Evolutionary conservation across 2,888 invertebrate species (phyloP), one percentile per base, ranked within the genome.

Genomic region (Argyresthia albistria): DNA sequence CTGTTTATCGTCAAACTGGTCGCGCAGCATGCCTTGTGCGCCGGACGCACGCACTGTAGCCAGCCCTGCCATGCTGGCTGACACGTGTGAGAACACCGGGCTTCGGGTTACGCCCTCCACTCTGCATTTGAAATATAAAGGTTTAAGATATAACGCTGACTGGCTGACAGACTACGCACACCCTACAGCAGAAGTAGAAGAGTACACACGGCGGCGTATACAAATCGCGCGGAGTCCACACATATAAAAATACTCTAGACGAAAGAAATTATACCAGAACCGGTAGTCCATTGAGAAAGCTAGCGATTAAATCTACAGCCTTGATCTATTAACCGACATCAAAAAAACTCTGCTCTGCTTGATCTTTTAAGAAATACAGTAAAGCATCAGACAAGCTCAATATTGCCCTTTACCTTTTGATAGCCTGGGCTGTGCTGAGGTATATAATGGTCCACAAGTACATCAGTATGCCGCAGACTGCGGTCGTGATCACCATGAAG

Each of bases 31-130:
- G 4, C 86, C 73, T 73, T 95, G 90, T 0, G 92, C 93, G 46
- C 84, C 81, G 57, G 91, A 91, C 1, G 95, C 91, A 57, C 96
- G 88, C 55, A 97, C 93, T 3, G 95, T 95, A 25, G 91, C 84
- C 39, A 96, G 80, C 0, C 96, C 96, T 57, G 92, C 88, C 67
- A 96, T 84, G 0, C 93, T 92, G n/a, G 95, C 92, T 49, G 93
- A 92, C 55, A 96, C 90, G 72, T 96, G 95, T 0, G 95, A 93
- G 74, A 95, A 95, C 12, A 96, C 93, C 0, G 97, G 96, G 63
- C 95, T 94, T 57, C 93, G 89, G 4, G 92, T 91, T 87, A 88
- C 70, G 16, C 87, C 87, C 58, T 88, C 88, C 59, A 87, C 70
- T 58, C 88, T 88, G 61, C 39, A 43, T 45, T 11, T 25, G n/a